Percentiles rank a stretch among this genome's conserved stretches.
phyloP scores from a whole-genome alignment of 2,797 vertebrate species.

The Hemitrygon akajei region DNA sequence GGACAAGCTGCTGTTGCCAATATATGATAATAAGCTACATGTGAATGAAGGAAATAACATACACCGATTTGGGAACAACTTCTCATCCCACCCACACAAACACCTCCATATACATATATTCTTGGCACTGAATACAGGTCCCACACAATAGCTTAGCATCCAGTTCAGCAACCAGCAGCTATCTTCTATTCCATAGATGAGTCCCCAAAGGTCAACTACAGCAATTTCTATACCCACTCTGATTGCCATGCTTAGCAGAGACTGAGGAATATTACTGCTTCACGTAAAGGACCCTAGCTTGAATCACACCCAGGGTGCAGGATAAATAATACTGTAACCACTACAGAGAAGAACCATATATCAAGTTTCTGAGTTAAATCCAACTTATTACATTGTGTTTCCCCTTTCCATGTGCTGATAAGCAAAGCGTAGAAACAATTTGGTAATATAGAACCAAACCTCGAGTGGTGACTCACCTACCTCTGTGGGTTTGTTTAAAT shows the following conservation, averaged over 20 bases:
- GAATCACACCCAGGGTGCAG: not conserved
- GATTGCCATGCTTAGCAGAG: not conserved
- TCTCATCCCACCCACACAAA: too few species aligned
- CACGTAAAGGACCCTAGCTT: not conserved
- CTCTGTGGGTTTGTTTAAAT: conserved; percentile 72
- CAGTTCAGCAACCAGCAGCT: not conserved
- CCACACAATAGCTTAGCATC: not conserved
- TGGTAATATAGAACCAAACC: not conserved
- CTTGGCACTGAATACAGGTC: not conserved
- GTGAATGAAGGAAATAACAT: not conserved
- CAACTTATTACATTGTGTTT: not conserved
- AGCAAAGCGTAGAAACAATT: not conserved
- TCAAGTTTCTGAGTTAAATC: not conserved
- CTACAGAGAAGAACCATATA: too few species aligned
- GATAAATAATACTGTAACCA: not conserved
- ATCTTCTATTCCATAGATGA: not conserved
- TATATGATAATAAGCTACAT: not conserved
- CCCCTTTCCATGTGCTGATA: not conserved
- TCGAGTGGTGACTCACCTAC: conserved; percentile 49
- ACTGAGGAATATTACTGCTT: not conserved
- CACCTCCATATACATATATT: not conserved
- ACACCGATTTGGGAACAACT: not conserved
- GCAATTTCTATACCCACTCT: not conserved
- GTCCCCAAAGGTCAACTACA: not conserved
- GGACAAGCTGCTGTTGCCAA: not conserved